Percentiles rank a stretch among this genome's conserved stretches.
Evolutionary conservation across 1,140 invertebrate genomes (phyloP).

Genomic region (Rhynchophorus ferrugineus): DNA sequence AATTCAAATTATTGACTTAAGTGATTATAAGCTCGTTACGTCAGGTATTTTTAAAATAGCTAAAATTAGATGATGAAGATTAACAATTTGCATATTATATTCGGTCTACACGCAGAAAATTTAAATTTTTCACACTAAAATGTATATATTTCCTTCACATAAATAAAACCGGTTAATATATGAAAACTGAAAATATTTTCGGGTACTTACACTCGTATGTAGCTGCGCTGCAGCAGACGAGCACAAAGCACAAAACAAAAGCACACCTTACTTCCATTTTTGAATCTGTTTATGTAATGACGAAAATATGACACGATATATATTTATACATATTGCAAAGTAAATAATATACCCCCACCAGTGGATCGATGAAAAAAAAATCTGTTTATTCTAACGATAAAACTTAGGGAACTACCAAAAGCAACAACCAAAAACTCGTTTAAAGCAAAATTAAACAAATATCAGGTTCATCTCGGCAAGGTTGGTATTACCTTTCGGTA

Average conservation of each 20-base stretch:
- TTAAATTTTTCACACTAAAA: too few species aligned
- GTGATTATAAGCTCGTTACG: too few species aligned
- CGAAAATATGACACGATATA: not conserved
- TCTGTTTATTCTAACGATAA: constrained; percentile 3
- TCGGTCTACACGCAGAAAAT: too few species aligned
- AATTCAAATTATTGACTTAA: too few species aligned
- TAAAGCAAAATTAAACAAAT: constrained; percentile 1
- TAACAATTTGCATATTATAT: too few species aligned
- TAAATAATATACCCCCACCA: constrained; percentile 5
- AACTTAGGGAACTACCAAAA: constrained; percentile 7
- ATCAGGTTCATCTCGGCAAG: not conserved
- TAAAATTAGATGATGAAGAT: too few species aligned
- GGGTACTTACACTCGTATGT: constrained; percentile 1
- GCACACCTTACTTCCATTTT: not conserved
- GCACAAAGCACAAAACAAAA: not conserved
- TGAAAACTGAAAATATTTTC: not conserved
- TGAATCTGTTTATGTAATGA: not conserved
- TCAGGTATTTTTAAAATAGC: too few species aligned
- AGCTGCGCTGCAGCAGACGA: not conserved
- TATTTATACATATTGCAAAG: constrained; percentile 7
- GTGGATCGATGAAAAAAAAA: too few species aligned
- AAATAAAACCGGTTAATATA: not conserved
- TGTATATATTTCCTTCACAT: not conserved
- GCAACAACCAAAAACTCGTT: constrained; percentile 1
- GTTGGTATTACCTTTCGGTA: not conserved